Percentiles rank a stretch among this genome's conserved stretches.
Evolutionary conservation across 2,888 invertebrate species (phyloP).

Genomic region (Cephus runcator): DNA sequence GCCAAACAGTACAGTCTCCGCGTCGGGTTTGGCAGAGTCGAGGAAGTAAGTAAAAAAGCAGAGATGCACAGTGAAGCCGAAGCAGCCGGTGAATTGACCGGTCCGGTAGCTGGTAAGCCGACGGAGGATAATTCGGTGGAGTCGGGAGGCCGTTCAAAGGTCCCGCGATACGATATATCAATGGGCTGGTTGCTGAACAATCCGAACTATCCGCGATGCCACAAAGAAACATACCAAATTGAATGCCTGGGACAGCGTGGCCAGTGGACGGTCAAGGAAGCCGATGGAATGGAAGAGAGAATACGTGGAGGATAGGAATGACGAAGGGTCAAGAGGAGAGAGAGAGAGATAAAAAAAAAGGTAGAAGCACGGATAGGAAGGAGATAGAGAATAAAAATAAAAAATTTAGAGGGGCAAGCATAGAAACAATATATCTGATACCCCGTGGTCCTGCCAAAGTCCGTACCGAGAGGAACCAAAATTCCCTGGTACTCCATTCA

Average conservation of each 20-base stretch:
- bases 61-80: constrained; percentile 1
- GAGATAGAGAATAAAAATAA: constrained; percentile 7
- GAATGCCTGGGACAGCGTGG: constrained; percentile 63
- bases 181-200: constrained; percentile 65
- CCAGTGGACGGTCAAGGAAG: constrained; percentile 13
- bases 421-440: not conserved
- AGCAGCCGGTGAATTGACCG: constrained; percentile 59
- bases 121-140: constrained; percentile 58
- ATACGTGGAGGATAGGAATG: constrained; percentile 10
- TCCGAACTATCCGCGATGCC: constrained; percentile 65
- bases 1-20: not conserved
- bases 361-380: constrained; percentile 12
- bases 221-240: constrained; percentile 67
- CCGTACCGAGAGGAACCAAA: not conserved
- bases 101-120: constrained; percentile 53
- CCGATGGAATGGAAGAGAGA: constrained; percentile 7
- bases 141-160: constrained; percentile 57
- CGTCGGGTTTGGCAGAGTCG: not conserved
- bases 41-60: constrained; percentile 27
- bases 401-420: not conserved
- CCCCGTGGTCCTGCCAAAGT: not conserved
- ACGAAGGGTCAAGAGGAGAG: not conserved
- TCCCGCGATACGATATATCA: constrained; percentile 66
- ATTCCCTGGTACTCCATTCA: not conserved
- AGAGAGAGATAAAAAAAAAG: constrained; percentile 22